These are phyloP conservation scores for Diarsia brunnea DNA, from an alignment of 2,888 invertebrate genomes.

Conservation along the genomic window DNA sequence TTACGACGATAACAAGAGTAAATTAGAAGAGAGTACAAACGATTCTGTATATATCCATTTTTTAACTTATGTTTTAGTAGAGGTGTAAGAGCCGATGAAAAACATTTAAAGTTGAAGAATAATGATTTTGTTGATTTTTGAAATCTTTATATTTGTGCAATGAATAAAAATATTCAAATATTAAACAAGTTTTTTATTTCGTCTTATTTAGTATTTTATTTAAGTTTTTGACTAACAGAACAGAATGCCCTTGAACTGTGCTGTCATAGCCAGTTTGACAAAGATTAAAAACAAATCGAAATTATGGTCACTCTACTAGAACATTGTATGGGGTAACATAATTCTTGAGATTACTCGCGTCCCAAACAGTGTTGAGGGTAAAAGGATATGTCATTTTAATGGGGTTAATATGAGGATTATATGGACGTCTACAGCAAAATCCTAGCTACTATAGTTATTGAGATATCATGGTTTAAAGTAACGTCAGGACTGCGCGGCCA, in stretches of 20 bases:
- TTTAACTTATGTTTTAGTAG: constrained; percentile 51
- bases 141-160: constrained; percentile 47
- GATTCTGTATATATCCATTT: constrained; percentile 44
- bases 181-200: constrained; percentile 48
- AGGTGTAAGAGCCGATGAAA: constrained; percentile 50
- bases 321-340: too few species aligned
- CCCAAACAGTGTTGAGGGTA: too few species aligned
- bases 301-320: too few species aligned
- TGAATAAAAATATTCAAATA: constrained; percentile 49
- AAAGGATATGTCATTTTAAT: too few species aligned
- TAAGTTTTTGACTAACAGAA: constrained; percentile 48
- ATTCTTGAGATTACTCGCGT: too few species aligned
- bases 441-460: constrained; percentile 44
- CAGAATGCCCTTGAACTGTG: constrained; percentile 47
- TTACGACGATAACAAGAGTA: constrained; percentile 49
- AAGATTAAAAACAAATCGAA: constrained; percentile 47
- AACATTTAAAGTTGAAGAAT: constrained; percentile 47
- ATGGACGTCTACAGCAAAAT: constrained; percentile 46
- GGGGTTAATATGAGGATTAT: too few species aligned
- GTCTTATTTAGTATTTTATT: constrained; percentile 42
- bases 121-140: constrained; percentile 51
- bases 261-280: constrained; percentile 48
- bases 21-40: constrained; percentile 48
- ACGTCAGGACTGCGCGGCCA: constrained; percentile 45
- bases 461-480: constrained; percentile 46